Evolutionary conservation across 2,113 vertebrate genomes (phyloP), one percentile per base, ranked within the genome.

Genomic region (Colossoma macropomum): DNA sequence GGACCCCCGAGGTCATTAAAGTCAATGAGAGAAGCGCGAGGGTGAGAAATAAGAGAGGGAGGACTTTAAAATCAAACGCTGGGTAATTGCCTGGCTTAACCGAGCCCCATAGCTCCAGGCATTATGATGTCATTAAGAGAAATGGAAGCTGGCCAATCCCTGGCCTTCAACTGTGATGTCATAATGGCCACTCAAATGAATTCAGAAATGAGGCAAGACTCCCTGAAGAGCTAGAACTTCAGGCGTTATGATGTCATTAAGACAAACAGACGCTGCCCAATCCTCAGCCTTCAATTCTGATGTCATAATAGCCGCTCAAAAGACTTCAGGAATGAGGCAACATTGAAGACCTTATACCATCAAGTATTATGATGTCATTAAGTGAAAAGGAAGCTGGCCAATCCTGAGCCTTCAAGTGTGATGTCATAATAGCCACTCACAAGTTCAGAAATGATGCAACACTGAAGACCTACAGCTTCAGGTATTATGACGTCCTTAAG

Each of bases 61-160:
- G 59, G 45, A 79, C 48, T 72, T 86, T 86, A 81, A 84, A 86
- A 86, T 84, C 77, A 84, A 86, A 84, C 38, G 66, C 30, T 30
- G 77, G 73, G 73, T 84, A 86, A 86, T 86, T 81, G 85, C 82
- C 79, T 77, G 79, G 85, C 78, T 86, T 84, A 86, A 62, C 83
- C 85, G 48, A 59, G 75, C 48, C 72, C 75, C 48, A 45, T 41
- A 25, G 81, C 85, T 77, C 73, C 66, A n/a, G 74, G 85, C 81
- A 4, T 59, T 50, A 30, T 73, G 73, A 86, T 81, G 85, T 84
- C 85, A 81, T 80, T 28, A 80, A 59, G 76, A 79, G 70, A 70
- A 86, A 70, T 28, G 17, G 80, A 45, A 81, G 66, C 60, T 32
- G 52, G 70, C 81, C 81, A 83, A 77, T 77, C 75, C 75, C n/a